Evolutionary conservation across 92 coral and sea anemone genomes (phyloP), one percentile per base, ranked within the genome.

Genomic region (Porites divaricata): DNA sequence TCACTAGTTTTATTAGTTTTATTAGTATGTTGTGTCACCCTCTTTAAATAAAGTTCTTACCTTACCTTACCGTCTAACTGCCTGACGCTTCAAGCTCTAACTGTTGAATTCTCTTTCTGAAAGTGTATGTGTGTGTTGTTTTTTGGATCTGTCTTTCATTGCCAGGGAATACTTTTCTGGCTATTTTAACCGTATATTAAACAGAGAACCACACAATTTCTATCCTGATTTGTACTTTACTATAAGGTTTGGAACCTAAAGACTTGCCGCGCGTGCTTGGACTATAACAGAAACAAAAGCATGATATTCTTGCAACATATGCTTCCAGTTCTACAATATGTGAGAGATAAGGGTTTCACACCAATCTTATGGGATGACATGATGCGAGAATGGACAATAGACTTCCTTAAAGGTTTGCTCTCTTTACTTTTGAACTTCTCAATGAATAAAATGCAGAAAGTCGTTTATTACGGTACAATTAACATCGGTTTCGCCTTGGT

Each of bases 341-440:
- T 95, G 6, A 91, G 90, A 63, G 71, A 88, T 35, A 93, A 89
- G 84, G 74, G 89, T 56, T 51, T 90, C 0, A 84, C 52, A 2
- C 88, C 94, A 10, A 79, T 95, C 63, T 83, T 95, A 86, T 95
- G 98, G 98, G 96, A 95, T 65, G 98, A 95, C 71, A 95, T 95
- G 98, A 81, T 95, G 92, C 88, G 96, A 53, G 83, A 86, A 0
- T 89, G 92, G 90, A 69, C 77, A 4, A 82, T 88, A 9, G 88
- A 80, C 25, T 86, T 88, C 11, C 85, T 92, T 68, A 90, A 83
- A 80, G 91, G 95, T 89, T n/a, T 16, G 78, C 45, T 4, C 78
- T 63, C 0, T 20, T 8, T 49, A 15, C 16, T 20, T 68, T 9
- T 53, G 59, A 20, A 7, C 19, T 61, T 22, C n/a, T 16, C 17